Evolutionary conservation across 2,797 vertebrate species (phyloP), one percentile per base, ranked within the genome.

Genomic region (Danio jaintianensis): DNA sequence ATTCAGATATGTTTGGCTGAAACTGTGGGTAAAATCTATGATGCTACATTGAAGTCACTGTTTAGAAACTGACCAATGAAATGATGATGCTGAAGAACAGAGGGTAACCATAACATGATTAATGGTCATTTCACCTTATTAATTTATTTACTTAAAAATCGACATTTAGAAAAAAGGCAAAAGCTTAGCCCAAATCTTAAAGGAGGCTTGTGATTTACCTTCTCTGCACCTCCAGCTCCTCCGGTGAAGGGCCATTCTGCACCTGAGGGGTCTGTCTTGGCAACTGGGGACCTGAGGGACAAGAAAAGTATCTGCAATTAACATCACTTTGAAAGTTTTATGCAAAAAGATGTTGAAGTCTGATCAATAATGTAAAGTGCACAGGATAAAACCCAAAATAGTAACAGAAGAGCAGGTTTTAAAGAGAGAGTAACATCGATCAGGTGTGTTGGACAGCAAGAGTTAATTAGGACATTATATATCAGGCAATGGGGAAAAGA

Each of bases 181-280:
- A 29, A 29, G 45, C 11, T 47, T 47, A 47, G 45, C 11, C 47
- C 45, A 47, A 47, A 7, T 29, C 29, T 29, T 29, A 29, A 29
- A 29, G 3, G 29, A 29, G 29, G 29, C 29, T 29, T 29, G 29
- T 29, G 9, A 11, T 74, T 85, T 94, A 98, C 98, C 97, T 96
- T 93, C 96, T 96, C 89, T 98, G 97, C 83, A 96, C 93, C 86
- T 99, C 97, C 92, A 98, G 86, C 85, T 99, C 97, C 87, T 98
- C 97, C 85, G 95, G 93, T 11, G 96, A 93, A 45, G 97, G 98
- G 71, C 98, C 98, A 94, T 99, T 99, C 78, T 98, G 97, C 85
- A 98, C 94, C 93, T 97, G 96, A 86, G 95, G 94, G 85, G 92
- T 93, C 89, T 96, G 97, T 89, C 96, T 95, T 91, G 96, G 95